Evolutionary conservation across 2,797 vertebrate species (phyloP), one percentile per base, ranked within the genome.

Genomic region (Rhabdomys pumilio): DNA sequence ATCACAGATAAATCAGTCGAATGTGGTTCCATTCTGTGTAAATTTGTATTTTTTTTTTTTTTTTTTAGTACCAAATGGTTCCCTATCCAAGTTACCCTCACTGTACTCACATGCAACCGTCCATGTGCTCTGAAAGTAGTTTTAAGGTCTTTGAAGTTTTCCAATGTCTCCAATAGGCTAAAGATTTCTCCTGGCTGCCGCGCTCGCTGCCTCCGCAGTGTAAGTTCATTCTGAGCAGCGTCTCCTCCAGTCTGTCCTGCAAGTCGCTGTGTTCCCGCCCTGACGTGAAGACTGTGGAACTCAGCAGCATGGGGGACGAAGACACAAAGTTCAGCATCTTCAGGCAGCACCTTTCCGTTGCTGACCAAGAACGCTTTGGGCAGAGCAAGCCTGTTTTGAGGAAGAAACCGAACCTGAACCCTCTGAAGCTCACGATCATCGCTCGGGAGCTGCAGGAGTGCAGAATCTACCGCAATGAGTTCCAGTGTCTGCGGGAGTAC

Each of bases 181-280:
- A 97, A 63, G 95, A 87, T 31, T 98, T 98, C 90, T 90, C 4
- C 9, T 98, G 91, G 94, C 93, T 98, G 55, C 97, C 98, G 2
- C 14, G 3, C 34, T 83, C 55, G 0, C 93, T 98, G 6, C 92
- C 95, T 47, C 67, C 91, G 14, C 87, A 86, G 19, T 98, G 97
- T 94, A 98, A 97, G 94, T 22, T 94, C 22, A 73, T 98, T 76
- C 55, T 96, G 53, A 98, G 90, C 75, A 92, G 82, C 0, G 41
- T 97, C 14, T 96, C 92, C 84, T 98, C 97, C 50, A 98, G 98
- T 89, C 95, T 98, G 67, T 97, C 97, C 69, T 91, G 41, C 75
- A 98, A 97, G 97, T 96, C 61, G 0, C 87, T 98, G n/a, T 94
- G 86, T 57, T 10, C 93, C 38, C 94, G 93, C 41, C 41, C 80